A percentile compares a stretch with the other conserved stretches of the same genome.
These are phyloP conservation scores for Cepphus grylle DNA, from an alignment of 2,113 vertebrate species.

Conservation along the genomic window DNA sequence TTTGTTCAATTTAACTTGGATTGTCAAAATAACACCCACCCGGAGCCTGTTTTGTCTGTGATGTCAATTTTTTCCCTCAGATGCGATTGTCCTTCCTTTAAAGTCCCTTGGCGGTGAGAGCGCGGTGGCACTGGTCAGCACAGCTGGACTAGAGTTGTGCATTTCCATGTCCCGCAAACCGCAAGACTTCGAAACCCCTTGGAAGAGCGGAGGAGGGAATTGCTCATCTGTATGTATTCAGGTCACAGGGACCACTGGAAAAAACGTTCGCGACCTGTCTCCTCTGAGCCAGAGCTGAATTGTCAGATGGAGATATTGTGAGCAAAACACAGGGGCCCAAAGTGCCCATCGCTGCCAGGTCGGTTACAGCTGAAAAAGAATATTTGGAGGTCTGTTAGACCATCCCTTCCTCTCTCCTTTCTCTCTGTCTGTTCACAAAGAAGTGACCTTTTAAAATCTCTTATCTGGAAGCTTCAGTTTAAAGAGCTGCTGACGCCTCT, in stretches of 20 bases:
- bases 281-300: background rate
- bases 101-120: background rate
- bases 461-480: slow-evolving; percentile 50
- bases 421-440: slow-evolving; percentile 29
- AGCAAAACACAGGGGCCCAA: background rate
- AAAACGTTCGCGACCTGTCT: background rate
- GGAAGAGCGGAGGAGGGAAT: background rate
- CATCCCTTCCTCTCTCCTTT: background rate
- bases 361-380: background rate
- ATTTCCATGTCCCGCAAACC: background rate
- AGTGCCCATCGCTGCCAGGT: background rate
- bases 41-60: background rate
- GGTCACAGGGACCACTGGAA: background rate
- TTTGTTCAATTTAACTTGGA: background rate
- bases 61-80: background rate
- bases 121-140: background rate
- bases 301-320: background rate
- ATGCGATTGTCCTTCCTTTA: background rate
- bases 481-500: slow-evolving; percentile 43
- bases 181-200: background rate
- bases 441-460: slow-evolving; percentile 28
- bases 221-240: background rate
- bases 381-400: background rate
- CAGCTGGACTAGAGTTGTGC: background rate
- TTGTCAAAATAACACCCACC: background rate